Percentiles rank a stretch among this genome's conserved stretches.
Conservation (phyloP, 2,888 invertebrate genomes). For the Acleris literana region DNA sequence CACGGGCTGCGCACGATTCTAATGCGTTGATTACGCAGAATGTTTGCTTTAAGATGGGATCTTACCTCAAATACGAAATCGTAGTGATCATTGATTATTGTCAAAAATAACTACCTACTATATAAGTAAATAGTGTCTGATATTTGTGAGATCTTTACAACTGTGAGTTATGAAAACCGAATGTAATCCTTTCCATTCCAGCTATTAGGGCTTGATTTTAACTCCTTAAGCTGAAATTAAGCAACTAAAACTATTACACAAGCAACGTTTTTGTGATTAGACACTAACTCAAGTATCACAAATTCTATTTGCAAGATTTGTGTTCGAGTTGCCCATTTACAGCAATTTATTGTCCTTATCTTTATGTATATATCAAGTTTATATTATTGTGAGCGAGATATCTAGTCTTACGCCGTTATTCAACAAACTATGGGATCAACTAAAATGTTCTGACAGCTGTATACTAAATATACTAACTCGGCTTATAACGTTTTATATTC, state of each 20-base stretch:
- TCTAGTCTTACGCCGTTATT: not conserved
- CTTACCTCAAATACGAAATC: not conserved
- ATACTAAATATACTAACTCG: no score
- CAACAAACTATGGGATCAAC: no score
- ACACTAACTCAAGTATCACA: slow-evolving; percentile 3
- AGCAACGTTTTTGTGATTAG: no score
- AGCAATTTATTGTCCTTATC: slow-evolving; percentile 21
- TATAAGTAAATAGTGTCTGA: no score
- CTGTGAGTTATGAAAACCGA: no score
- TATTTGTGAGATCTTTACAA: no score
- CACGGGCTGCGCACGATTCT: slow-evolving; percentile 37
- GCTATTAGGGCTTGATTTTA: no score
- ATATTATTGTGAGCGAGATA: not conserved
- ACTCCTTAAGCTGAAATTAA: no score
- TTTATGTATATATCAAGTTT: slow-evolving; percentile 19
- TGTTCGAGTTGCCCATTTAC: slow-evolving; percentile 17
- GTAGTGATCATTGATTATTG: not conserved
- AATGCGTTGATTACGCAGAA: slow-evolving; percentile 36
- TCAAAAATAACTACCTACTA: not conserved
- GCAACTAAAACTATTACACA: no score
- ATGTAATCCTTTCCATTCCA: no score
- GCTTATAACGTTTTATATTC: no score
- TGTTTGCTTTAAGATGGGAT: slow-evolving; percentile 15
- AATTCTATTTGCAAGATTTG: slow-evolving; percentile 13
- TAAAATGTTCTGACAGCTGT: no score